Conservation (phyloP, 2,797 vertebrate species). For the Spinus pinus region DNA sequence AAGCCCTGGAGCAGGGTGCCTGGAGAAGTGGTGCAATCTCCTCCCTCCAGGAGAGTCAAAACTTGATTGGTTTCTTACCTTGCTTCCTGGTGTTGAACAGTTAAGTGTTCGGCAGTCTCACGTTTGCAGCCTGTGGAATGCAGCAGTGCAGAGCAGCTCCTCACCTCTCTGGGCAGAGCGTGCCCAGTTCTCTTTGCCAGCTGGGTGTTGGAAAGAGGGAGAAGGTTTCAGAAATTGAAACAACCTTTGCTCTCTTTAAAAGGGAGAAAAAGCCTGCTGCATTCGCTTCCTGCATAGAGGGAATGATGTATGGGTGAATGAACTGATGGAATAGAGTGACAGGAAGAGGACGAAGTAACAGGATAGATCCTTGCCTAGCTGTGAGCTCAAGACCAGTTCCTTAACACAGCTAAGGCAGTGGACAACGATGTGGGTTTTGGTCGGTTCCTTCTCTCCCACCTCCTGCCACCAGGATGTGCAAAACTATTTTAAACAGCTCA, state of each 20-base stretch:
- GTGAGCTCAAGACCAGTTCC: background rate
- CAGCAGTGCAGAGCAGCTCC: background rate
- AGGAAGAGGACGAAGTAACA: background rate
- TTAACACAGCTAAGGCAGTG: background rate
- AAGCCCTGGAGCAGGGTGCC: background rate
- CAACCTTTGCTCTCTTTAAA: background rate
- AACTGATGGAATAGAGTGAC: background rate
- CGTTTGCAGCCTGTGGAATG: fast-evolving
- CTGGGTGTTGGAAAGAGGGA: background rate
- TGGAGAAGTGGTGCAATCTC: background rate
- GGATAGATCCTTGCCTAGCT: background rate
- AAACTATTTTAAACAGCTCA: conserved; percentile 35
- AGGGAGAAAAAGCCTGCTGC: background rate
- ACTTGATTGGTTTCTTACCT: background rate
- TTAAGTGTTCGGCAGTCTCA: background rate
- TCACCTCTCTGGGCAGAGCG: fast-evolving
- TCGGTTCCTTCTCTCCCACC: background rate
- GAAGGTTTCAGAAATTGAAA: background rate
- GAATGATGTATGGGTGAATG: background rate
- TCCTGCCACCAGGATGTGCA: background rate
- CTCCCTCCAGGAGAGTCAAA: background rate
- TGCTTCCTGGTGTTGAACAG: background rate
- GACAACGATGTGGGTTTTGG: background rate
- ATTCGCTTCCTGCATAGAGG: background rate
- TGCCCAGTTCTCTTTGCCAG: background rate